Conservation (phyloP, 2,888 invertebrate species). For the Poecilobothrus nobilitatus region DNA sequence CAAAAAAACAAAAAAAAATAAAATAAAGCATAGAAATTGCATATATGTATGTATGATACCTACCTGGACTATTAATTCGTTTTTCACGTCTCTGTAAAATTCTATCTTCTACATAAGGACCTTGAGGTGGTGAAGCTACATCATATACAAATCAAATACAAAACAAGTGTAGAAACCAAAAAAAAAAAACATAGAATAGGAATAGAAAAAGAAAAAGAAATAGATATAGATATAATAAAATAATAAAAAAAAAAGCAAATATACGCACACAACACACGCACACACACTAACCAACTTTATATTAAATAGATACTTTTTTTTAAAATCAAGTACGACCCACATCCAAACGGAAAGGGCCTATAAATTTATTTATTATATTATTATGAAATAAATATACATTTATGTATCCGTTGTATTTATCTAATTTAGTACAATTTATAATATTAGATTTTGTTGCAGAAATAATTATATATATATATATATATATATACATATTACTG, state of each 20-base stretch:
- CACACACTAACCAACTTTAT: no score
- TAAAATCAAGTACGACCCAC: no score
- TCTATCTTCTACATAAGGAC: constrained; percentile 41
- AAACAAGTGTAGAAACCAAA: constrained; percentile 11
- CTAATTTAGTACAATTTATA: constrained; percentile 15
- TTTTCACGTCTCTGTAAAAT: constrained; percentile 42
- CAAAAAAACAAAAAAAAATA: not conserved
- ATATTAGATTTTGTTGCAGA: constrained; percentile 11
- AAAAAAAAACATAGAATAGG: constrained; percentile 17
- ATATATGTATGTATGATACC: constrained; percentile 23
- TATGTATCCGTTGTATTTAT: no score
- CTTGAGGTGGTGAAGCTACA: constrained; percentile 30
- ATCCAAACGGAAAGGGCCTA: no score
- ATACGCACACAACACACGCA: constrained; percentile 10
- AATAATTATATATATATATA: constrained; percentile 13
- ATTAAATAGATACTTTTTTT: no score
- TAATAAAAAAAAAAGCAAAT: constrained; percentile 9
- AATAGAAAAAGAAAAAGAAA: constrained; percentile 11
- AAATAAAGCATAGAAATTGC: not conserved
- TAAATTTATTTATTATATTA: no score
- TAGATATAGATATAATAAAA: constrained; percentile 15
- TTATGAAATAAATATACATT: no score
- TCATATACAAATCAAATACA: constrained; percentile 9
- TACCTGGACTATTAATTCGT: constrained; percentile 41
- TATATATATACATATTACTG: not conserved